Percentiles rank a stretch among this genome's conserved stretches.
Evolutionary conservation across 2,888 invertebrate genomes (phyloP).

Genomic region (Polia nebulosa): DNA sequence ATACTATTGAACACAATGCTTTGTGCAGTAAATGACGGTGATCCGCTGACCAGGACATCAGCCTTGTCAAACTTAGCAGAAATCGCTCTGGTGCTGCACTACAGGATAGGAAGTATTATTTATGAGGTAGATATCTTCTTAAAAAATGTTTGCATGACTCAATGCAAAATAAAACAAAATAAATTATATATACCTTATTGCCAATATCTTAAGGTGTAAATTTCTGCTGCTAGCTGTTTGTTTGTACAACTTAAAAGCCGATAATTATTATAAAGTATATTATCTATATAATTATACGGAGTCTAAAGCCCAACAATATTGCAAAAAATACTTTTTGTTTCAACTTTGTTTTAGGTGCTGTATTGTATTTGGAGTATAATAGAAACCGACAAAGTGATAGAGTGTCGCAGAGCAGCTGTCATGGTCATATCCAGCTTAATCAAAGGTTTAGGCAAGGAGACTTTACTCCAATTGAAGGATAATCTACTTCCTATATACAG

Average conservation of each 20-base stretch:
- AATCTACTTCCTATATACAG: slow-evolving; percentile 93
- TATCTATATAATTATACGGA: not conserved
- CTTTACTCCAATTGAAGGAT: slow-evolving; percentile 92
- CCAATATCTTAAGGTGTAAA: not conserved
- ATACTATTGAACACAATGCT: slow-evolving; percentile 94
- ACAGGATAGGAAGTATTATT: slow-evolving; percentile 93
- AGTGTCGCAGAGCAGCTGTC: slow-evolving; percentile 95
- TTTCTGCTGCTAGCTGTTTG: no score
- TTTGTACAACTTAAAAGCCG: no score
- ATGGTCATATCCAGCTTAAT: slow-evolving; percentile 94
- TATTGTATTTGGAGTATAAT: slow-evolving; percentile 93
- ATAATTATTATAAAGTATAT: no score
- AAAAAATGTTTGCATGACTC: not conserved
- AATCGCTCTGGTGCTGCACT: slow-evolving; percentile 94
- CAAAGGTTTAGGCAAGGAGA: slow-evolving; percentile 94
- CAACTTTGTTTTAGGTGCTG: slow-evolving; percentile 90
- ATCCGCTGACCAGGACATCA: slow-evolving; percentile 94
- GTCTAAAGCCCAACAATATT: not conserved
- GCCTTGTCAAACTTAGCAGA: slow-evolving; percentile 96
- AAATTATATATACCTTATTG: not conserved
- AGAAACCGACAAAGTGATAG: slow-evolving; percentile 93
- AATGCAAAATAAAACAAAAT: not conserved
- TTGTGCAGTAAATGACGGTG: slow-evolving; percentile 92
- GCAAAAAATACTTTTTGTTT: not conserved
- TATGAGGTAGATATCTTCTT: slow-evolving; percentile 91